Evolutionary conservation across 2,888 invertebrate genomes (phyloP), one percentile per base, ranked within the genome.

Genomic region (Noctua pronuba): DNA sequence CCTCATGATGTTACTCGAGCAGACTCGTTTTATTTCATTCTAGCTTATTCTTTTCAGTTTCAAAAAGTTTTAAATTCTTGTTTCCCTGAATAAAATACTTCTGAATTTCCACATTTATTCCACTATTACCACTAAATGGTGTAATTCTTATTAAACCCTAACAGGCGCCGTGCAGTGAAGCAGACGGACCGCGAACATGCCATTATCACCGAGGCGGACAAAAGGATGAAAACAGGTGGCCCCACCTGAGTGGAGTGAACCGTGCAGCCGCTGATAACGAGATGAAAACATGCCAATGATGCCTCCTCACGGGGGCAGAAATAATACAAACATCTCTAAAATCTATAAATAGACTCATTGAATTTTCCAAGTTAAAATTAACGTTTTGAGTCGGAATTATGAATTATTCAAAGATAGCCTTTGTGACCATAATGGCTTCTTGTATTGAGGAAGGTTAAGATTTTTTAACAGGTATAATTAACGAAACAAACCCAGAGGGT

Each of bases 221-320:
- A 85, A 82, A 81, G 75, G 85, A 79, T 87, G 76, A 80, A 87
- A 88, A 83, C 88, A 85, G 82, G 80, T 85, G 82, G 82, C 78
- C 84, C 64, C 82, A 85, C 80, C 82, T 83, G 77, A 84, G 86
- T 80, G 88, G 82, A 88, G 79, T 73, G 82, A 87, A 82, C 82
- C 89, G 88, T 87, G 73, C 75, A 68, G 76, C 88, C 84, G 77
- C 80, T 82, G 84, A 88, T 88, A 88, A 87, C 86, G 73, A 88
- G 81, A 79, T 77, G 83, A 77, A 78, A 86, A 86, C 77, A 80
- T 83, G 87, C 77, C 87, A 76, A 79, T 75, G 31, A 67, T 67
- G 64, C 65, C 65, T 84, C 72, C 77, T 74, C 52, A 69, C 52
- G 72, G 28, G 31, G 60, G 66, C 52, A 76, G 44, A 76, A 79